phyloP scores from a whole-genome alignment of 2,888 invertebrate species.

The Meandrusa payeni region DNA sequence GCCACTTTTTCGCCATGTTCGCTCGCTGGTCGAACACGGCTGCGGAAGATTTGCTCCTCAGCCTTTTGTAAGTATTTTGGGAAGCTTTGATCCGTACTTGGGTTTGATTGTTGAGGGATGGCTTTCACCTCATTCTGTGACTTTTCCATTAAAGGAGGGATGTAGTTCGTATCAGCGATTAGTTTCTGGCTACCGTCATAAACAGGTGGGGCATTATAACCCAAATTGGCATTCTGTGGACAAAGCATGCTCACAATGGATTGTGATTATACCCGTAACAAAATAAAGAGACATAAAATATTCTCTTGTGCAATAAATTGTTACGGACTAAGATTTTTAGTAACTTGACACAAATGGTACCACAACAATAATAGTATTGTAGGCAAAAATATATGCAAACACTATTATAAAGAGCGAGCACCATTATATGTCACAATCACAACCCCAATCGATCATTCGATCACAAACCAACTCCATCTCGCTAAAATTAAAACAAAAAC shows the following conservation, averaged over 20 bases:
- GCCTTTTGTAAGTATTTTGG: no score
- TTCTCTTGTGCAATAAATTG: neutral
- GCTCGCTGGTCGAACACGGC: neutral
- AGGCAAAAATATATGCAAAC: no score
- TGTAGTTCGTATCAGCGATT: neutral
- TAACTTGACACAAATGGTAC: neutral
- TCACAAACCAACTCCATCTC: no score
- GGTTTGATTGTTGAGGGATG: no score
- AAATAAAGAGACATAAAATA: neutral
- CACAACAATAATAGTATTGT: neutral
- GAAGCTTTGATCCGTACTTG: no score
- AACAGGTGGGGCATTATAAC: conserved; percentile 1
- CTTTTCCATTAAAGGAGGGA: conserved; percentile 2
- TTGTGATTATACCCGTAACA: conserved; percentile 6
- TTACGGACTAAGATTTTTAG: neutral
- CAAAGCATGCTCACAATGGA: conserved; percentile 17
- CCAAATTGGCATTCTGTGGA: conserved; percentile 16
- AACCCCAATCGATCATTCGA: no score
- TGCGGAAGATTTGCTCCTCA: neutral
- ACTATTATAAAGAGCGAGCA: no score
- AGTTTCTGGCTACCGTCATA: conserved; percentile 1
- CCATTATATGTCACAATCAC: no score
- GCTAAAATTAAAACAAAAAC: no score
- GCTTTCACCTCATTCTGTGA: neutral
- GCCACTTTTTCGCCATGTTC: neutral